phyloP scores from a whole-genome alignment of 2,888 invertebrate genomes.

The Nephrocerus scutellatus region DNA sequence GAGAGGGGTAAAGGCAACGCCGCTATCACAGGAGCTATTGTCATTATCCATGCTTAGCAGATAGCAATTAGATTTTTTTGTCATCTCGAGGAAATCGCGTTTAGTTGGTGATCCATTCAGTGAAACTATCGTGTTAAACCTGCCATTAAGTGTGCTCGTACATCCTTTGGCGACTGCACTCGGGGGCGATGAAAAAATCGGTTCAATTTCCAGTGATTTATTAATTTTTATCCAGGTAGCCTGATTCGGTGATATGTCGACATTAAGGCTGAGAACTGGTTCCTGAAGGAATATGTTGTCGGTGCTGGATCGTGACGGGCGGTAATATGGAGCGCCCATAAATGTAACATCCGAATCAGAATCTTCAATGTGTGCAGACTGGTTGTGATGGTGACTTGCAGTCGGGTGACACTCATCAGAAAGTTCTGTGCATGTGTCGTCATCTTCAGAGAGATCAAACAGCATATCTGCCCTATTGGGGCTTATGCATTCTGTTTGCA shows the following conservation, averaged over 20 bases:
- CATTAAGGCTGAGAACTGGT: slow-evolving; percentile 44
- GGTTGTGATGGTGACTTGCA: slow-evolving; percentile 18
- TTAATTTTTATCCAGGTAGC: slow-evolving; percentile 46
- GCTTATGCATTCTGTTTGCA: too few relatives aligned
- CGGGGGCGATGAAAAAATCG: slow-evolving; percentile 42
- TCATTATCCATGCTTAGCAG: slow-evolving; percentile 40
- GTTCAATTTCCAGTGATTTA: slow-evolving; percentile 39
- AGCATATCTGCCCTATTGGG: slow-evolving; percentile 19
- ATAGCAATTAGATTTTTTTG: slow-evolving; percentile 24
- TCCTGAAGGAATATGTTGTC: slow-evolving; percentile 47
- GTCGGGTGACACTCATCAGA: slow-evolving; percentile 18
- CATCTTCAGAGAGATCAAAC: slow-evolving; percentile 25
- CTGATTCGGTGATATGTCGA: slow-evolving; percentile 46
- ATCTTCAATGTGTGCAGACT: too few relatives aligned
- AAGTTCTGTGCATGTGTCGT: slow-evolving; percentile 25
- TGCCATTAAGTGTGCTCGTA: slow-evolving; percentile 38
- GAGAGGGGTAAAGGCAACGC: slow-evolving; percentile 37
- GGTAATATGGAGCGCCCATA: slow-evolving; percentile 31
- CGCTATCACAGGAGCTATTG: slow-evolving; percentile 48
- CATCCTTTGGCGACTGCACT: slow-evolving; percentile 25
- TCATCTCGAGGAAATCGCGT: slow-evolving; percentile 21
- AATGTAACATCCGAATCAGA: slow-evolving; percentile 20
- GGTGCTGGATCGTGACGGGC: slow-evolving; percentile 27
- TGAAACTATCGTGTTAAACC: slow-evolving; percentile 43
- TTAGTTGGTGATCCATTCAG: slow-evolving; percentile 32